These are phyloP conservation scores for Tanytarsus gracilentus DNA, from an alignment of 2,888 invertebrate genomes.

Conservation along the genomic window DNA sequence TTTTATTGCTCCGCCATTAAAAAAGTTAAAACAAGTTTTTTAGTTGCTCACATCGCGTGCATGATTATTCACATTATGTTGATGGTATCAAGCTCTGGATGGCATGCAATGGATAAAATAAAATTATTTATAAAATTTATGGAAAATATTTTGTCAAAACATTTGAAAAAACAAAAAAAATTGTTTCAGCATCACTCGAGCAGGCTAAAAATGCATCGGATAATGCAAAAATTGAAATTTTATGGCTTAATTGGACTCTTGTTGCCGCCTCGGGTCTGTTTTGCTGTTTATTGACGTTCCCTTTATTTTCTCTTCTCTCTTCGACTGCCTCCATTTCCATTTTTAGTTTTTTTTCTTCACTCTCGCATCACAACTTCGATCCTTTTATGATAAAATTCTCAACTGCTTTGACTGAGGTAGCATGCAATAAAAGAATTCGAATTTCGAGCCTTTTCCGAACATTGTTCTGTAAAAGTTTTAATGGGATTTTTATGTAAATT, in stretches of 20 bases:
- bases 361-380: neutral
- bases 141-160: too few relatives aligned
- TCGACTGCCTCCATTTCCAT: neutral
- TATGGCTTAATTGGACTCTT: conserved; percentile 20
- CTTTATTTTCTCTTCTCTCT: neutral
- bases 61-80: too few relatives aligned
- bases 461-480: conserved; percentile 1
- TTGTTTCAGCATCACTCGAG: neutral
- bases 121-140: too few relatives aligned
- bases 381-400: neutral
- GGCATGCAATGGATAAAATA: too few relatives aligned
- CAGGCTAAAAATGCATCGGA: neutral
- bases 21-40: neutral
- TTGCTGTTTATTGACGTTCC: neutral
- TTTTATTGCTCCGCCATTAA: conserved; percentile 21
- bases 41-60: too few relatives aligned
- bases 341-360: neutral
- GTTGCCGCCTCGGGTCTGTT: conserved; percentile 12
- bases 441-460: neutral
- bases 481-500: conserved; percentile 21
- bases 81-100: too few relatives aligned
- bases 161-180: too few relatives aligned
- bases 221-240: conserved; percentile 5
- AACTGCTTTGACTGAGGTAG: neutral
- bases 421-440: neutral